These are phyloP conservation scores for Cephus runcator DNA, from an alignment of 2,888 invertebrate genomes.

Conservation along the genomic window DNA sequence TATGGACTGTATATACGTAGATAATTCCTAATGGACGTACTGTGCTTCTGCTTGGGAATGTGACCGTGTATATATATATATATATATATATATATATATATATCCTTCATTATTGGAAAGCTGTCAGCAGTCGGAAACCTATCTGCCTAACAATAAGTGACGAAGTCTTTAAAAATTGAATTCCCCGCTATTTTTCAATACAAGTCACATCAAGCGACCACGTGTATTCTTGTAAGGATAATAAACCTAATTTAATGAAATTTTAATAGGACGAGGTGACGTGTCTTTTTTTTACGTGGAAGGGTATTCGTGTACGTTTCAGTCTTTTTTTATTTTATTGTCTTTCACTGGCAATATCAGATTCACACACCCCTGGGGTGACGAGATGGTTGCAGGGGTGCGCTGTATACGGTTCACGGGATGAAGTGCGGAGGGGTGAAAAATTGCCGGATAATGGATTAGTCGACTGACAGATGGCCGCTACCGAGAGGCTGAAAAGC, in stretches of 20 bases:
- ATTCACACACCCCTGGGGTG: neutral
- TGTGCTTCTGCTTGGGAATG: neutral
- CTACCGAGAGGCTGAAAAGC: constrained; percentile 9
- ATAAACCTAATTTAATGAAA: neutral
- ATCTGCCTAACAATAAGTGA: neutral
- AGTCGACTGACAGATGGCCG: constrained; percentile 33
- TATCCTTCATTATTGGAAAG: too few species aligned
- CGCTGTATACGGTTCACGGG: neutral
- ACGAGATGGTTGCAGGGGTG: neutral
- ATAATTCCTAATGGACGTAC: neutral
- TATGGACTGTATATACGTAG: neutral
- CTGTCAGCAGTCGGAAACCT: too few species aligned
- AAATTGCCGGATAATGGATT: constrained; percentile 37
- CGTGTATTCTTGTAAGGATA: neutral
- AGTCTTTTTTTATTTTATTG: neutral
- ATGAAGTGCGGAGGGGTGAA: constrained; percentile 27
- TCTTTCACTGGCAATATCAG: neutral
- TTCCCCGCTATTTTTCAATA: neutral
- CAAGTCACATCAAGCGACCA: neutral
- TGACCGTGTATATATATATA: neutral
- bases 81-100: too few species aligned
- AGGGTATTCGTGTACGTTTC: neutral
- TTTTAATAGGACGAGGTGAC: neutral
- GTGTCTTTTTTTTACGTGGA: neutral
- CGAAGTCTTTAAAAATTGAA: neutral